A percentile compares a stretch with the other conserved stretches of the same genome.
These are phyloP conservation scores for Entosphenus tridentatus DNA, from an alignment of 2,113 vertebrate genomes.

Conservation along the genomic window DNA sequence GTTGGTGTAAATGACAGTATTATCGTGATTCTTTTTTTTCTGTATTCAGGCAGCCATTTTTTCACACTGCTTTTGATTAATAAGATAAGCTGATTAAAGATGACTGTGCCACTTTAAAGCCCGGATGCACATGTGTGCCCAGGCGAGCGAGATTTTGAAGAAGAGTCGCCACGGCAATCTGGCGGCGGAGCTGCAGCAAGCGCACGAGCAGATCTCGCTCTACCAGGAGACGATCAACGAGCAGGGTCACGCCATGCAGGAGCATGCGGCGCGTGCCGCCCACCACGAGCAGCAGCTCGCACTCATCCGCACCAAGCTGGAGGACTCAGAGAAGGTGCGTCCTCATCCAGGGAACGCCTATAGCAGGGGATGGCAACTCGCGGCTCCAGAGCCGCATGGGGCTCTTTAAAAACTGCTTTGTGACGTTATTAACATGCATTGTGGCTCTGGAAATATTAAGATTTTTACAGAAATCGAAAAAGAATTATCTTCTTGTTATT, in stretches of 20 bases:
- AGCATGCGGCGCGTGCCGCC: no score
- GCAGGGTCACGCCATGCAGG: slow-evolving; percentile 25
- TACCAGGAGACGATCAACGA: slow-evolving; percentile 61
- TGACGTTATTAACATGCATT: no score
- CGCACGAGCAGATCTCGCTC: slow-evolving; percentile 48
- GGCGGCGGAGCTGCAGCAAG: slow-evolving; percentile 62
- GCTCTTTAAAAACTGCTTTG: no score
- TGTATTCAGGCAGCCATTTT: slow-evolving; percentile 7
- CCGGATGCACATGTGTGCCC: slow-evolving; percentile 14
- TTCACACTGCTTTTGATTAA: slow-evolving; percentile 27
- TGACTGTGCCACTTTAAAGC: not conserved
- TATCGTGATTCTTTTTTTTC: not conserved
- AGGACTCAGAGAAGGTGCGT: no score
- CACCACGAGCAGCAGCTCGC: no score
- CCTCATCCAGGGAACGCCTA: no score
- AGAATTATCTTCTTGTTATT: no score
- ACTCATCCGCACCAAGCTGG: no score
- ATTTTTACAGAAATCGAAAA: no score
- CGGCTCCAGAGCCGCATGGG: no score
- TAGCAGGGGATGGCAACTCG: no score
- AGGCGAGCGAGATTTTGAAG: slow-evolving; percentile 65
- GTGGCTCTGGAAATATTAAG: no score
- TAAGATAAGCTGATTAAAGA: not conserved
- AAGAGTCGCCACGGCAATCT: slow-evolving; percentile 66
- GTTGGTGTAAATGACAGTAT: not conserved